phyloP scores from a whole-genome alignment of 2,113 vertebrate species.

The Pituophis catenifer region DNA sequence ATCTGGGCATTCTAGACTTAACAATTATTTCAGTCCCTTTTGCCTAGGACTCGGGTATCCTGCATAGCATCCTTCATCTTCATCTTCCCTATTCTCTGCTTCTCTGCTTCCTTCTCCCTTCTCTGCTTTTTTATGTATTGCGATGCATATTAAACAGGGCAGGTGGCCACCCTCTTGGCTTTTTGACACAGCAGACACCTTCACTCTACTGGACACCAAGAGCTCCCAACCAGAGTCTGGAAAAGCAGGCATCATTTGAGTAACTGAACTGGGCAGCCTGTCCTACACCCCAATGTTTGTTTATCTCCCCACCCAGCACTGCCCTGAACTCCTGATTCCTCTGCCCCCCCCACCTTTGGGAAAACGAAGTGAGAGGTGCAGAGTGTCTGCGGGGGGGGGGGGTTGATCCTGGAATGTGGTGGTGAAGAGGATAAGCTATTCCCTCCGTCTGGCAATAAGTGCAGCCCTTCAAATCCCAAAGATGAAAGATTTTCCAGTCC shows the following conservation, averaged over 20 bases:
- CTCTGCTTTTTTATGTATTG: not conserved
- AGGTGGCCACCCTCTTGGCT: not conserved
- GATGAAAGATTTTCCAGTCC: not conserved
- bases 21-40: not conserved
- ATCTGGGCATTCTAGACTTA: not conserved
- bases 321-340: not conserved
- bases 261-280: not conserved
- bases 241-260: not conserved
- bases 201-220: not conserved
- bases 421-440: not conserved
- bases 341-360: not conserved
- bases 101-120: no score
- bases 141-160: not conserved
- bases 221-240: not conserved
- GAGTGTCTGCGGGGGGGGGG: not conserved
- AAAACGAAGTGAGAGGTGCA: not conserved
- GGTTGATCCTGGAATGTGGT: not conserved
- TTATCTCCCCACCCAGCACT: not conserved
- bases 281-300: not conserved
- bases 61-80: not conserved
- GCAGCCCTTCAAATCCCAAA: not conserved
- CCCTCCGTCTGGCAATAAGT: not conserved
- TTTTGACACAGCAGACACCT: not conserved
- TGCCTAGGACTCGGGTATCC: not conserved
- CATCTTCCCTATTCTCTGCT: not conserved